Base-by-base conservation (phyloP, 2,888 invertebrate genomes). In the Chydorus sphaericus region DNA sequence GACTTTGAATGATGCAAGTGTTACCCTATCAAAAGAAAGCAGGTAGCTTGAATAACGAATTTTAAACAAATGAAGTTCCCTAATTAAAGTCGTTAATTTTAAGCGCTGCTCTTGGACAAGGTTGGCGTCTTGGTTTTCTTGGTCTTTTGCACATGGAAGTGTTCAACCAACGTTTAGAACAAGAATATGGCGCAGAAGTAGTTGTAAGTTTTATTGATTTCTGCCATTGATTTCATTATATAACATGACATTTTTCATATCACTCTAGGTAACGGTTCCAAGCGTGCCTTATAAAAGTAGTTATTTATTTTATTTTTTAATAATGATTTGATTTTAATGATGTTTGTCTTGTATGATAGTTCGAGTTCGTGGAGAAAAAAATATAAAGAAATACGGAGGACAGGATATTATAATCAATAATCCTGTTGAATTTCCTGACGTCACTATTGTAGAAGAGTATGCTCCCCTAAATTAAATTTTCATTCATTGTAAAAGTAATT, bases 1-100 rank as follows among this genome's bases (percentile, higher is more conserved):
- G 48, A 78, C 82, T n/a, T 74, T 98, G 38, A 98, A 94, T 71
- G 97, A 98, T 71, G 85, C 89, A 6, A 92, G 89, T 58, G 94
- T 97, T 4, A 77, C 81, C n/a, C 75, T 91, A 4, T 75, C 74
- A 37, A 68, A 80, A 16, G 94, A 94, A 71, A 80, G 84, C 5
- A 90, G 88, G 89, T 87, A 71, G 56, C 59, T 31, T 39, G 4
- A 23, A 18, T 16, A 6, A 2, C 4, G 3, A n/a, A 30, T 39
- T 28, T 56, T 59, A 8, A 18, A 31, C 10, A 29, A 18, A 4
- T 20, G 37, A 23, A 11, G 33, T 59, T 16, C 16, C 30, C 10
- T 3, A 16, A 58, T 8, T 37, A 8, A 14, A 18, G 1, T 18
- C 29, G 6, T 28, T 26, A n/a, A 48, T 56, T 55, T 60, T 58